phyloP scores from a whole-genome alignment of 2,888 invertebrate species.

The Euspilapteryx auroguttella region DNA sequence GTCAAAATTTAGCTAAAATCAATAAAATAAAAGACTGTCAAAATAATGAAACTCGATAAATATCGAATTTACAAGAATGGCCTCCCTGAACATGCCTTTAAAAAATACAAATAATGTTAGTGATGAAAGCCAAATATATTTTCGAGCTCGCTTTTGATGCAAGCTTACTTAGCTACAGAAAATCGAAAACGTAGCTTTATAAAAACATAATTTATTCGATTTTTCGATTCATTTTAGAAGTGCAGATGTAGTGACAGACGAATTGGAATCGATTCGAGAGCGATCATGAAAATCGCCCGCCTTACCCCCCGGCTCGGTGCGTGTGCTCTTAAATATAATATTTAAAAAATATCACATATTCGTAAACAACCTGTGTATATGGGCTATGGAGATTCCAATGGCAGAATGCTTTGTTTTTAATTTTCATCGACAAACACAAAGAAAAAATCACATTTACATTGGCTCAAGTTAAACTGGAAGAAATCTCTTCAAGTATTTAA shows the following conservation, averaged over 20 bases:
- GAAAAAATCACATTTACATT: background rate
- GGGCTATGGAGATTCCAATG: constrained; percentile 31
- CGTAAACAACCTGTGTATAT: constrained; percentile 42
- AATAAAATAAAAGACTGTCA: too few relatives aligned
- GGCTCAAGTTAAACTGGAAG: background rate
- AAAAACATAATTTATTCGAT: too few relatives aligned
- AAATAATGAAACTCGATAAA: too few relatives aligned
- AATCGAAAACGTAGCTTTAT: too few relatives aligned
- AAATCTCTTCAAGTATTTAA: background rate
- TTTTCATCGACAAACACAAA: too few relatives aligned
- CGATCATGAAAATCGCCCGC: constrained; percentile 11
- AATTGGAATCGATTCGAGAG: constrained; percentile 15
- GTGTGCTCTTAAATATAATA: constrained; percentile 22
- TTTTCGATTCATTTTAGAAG: constrained; percentile 27
- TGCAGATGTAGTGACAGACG: constrained; percentile 26
- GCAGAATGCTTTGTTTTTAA: constrained; percentile 29
- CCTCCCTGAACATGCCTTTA: too few relatives aligned
- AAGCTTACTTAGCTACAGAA: too few relatives aligned
- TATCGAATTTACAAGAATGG: too few relatives aligned
- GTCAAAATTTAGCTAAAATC: too few relatives aligned
- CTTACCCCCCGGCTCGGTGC: constrained; percentile 18
- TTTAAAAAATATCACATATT: constrained; percentile 35
- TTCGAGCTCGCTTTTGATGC: too few relatives aligned
- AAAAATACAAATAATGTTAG: too few relatives aligned
- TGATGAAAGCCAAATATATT: too few relatives aligned